Conservation (phyloP, 2,797 vertebrate species). For the Anabacerthia variegaticeps region DNA sequence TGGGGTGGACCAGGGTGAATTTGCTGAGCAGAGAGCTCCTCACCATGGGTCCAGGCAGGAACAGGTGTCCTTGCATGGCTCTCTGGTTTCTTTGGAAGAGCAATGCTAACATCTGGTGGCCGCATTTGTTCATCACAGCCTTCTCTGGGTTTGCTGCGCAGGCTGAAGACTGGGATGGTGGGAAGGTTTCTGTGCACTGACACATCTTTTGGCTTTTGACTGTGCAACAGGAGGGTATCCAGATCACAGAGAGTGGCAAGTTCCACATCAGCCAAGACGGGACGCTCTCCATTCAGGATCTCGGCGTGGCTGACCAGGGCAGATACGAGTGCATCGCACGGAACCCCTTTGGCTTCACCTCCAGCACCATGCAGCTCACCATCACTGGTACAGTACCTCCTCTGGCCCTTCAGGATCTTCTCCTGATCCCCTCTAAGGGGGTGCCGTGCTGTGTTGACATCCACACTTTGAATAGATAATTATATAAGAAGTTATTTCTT, state of each 20-base stretch:
- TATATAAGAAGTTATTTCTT: not conserved
- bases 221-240: constrained; percentile 69
- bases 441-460: not conserved
- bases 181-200: not conserved
- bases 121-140: not conserved
- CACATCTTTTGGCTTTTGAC: not conserved
- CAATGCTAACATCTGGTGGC: constrained; percentile 67
- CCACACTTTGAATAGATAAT: not conserved
- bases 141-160: not conserved
- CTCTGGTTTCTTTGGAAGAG: not conserved
- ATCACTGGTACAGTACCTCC: constrained; percentile 53
- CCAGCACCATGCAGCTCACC: constrained; percentile 71
- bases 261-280: constrained; percentile 71
- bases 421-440: accelerated
- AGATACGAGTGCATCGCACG: constrained; percentile 74
- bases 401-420: not conserved
- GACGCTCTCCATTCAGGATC: constrained; percentile 68
- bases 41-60: not conserved
- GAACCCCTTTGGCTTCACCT: constrained; percentile 72
- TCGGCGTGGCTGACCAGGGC: constrained; percentile 72
- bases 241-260: constrained; percentile 76
- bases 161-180: not conserved
- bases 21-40: not conserved
- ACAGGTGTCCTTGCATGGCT: not conserved
- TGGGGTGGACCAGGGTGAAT: not conserved